These are phyloP conservation scores for Pocota personata DNA, from an alignment of 2,888 invertebrate species.

Conservation along the genomic window DNA sequence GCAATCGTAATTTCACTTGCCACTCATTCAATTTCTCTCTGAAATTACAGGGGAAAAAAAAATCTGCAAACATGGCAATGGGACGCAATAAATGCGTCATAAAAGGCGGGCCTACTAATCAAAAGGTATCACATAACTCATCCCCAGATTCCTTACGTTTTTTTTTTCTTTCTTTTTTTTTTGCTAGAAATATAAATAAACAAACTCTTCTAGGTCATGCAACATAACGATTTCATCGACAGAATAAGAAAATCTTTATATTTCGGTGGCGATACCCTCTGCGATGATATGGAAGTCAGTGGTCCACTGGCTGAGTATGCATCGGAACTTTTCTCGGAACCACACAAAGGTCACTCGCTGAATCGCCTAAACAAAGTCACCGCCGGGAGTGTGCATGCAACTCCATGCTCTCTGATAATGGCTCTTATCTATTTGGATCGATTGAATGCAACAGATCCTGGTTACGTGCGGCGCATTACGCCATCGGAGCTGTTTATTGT, in stretches of 20 bases:
- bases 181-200: background rate
- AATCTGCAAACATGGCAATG: conserved; percentile 74
- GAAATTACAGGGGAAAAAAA: background rate
- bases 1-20: background rate
- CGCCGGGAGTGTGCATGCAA: conserved; percentile 91
- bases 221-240: conserved; percentile 90
- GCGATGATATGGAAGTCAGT: conserved; percentile 89
- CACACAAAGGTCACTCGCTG: conserved; percentile 89
- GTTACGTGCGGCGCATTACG: conserved; percentile 91
- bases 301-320: conserved; percentile 88
- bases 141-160: background rate
- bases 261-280: conserved; percentile 92
- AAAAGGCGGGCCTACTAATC: conserved; percentile 75
- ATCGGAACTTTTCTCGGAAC: conserved; percentile 92
- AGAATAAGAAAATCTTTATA: conserved; percentile 94
- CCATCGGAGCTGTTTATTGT: conserved; percentile 97
- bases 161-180: background rate
- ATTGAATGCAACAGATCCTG: conserved; percentile 90
- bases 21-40: background rate
- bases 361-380: conserved; percentile 90
- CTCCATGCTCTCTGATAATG: conserved; percentile 95
- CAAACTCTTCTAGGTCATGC: conserved; percentile 78
- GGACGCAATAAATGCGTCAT: conserved; percentile 79
- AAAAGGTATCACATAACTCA: conserved; percentile 65
- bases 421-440: conserved; percentile 97